phyloP scores from a whole-genome alignment of 2,888 invertebrate species.

The Malacosoma neustria region DNA sequence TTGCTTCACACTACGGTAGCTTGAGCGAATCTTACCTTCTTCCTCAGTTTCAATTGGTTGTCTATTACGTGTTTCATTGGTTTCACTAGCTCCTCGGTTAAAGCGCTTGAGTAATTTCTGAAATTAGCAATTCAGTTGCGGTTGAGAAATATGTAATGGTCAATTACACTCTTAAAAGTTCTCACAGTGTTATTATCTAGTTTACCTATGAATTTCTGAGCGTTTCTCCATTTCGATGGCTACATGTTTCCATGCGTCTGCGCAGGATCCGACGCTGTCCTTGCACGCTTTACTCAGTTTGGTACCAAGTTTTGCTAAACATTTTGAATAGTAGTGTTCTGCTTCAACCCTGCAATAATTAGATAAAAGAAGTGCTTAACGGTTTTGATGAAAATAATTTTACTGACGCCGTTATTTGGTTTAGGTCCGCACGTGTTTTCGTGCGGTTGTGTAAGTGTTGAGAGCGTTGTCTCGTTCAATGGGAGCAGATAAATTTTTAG shows the following conservation, averaged over 20 bases:
- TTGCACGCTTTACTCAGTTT: conserved; percentile 90
- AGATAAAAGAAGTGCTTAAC: too few relatives aligned
- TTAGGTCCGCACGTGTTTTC: conserved; percentile 20
- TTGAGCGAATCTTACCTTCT: conserved; percentile 65
- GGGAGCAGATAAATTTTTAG: conserved; percentile 27
- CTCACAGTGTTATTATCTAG: neutral
- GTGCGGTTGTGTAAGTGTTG: conserved; percentile 27
- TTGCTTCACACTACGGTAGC: neutral
- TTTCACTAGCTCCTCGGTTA: conserved; percentile 92
- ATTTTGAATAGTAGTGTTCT: conserved; percentile 93
- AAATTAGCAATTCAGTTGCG: conserved; percentile 20
- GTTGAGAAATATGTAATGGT: conserved; percentile 1
- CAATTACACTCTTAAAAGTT: neutral
- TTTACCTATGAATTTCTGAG: conserved; percentile 88
- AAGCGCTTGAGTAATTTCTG: conserved; percentile 84
- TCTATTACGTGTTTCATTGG: conserved; percentile 85
- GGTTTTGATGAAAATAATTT: conserved; percentile 13
- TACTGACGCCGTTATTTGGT: conserved; percentile 23
- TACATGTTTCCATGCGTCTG: conserved; percentile 93
- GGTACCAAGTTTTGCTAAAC: conserved; percentile 87
- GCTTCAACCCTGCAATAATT: conserved; percentile 90
- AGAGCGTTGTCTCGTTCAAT: conserved; percentile 28
- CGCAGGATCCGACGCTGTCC: conserved; percentile 84
- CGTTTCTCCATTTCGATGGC: conserved; percentile 94
- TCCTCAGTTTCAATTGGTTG: conserved; percentile 81